phyloP scores from a whole-genome alignment of 2,113 vertebrate genomes.

The Cebidichthys violaceus region DNA sequence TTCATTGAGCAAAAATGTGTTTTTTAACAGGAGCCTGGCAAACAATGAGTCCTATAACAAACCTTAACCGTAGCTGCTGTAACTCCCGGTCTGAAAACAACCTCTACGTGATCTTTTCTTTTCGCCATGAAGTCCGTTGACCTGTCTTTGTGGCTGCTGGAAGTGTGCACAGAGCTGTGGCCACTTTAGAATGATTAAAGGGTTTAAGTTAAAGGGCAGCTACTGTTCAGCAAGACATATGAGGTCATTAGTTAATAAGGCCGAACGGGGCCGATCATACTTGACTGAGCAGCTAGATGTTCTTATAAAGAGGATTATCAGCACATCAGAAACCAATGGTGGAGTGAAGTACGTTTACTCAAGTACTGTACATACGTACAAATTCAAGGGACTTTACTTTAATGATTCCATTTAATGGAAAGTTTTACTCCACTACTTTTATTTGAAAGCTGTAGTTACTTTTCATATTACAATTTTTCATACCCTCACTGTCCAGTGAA shows the following conservation, averaged over 20 bases:
- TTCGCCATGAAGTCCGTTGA: conserved; percentile 14
- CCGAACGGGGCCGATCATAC: conserved; percentile 8
- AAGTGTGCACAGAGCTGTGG: background rate
- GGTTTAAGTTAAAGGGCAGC: conserved; percentile 21
- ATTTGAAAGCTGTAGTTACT: background rate
- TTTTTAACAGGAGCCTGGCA: background rate
- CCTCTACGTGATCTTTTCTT: conserved; percentile 24
- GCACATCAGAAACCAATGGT: background rate
- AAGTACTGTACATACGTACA: background rate
- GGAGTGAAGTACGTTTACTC: background rate
- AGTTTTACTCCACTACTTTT: background rate
- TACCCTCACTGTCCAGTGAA: background rate
- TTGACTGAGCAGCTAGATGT: conserved; percentile 3
- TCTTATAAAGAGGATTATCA: conserved; percentile 2
- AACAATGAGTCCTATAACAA: background rate
- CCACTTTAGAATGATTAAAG: conserved; percentile 40
- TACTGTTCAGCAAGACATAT: conserved; percentile 15
- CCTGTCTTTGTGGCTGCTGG: background rate
- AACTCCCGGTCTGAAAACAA: conserved; percentile 3
- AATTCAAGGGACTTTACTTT: background rate
- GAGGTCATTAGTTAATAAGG: conserved; percentile 59
- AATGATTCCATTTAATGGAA: background rate
- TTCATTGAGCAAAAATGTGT: background rate
- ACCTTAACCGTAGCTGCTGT: background rate
- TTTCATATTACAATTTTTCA: background rate